Conservation (phyloP, 2,113 vertebrate species). For the Centropristis striata region DNA sequence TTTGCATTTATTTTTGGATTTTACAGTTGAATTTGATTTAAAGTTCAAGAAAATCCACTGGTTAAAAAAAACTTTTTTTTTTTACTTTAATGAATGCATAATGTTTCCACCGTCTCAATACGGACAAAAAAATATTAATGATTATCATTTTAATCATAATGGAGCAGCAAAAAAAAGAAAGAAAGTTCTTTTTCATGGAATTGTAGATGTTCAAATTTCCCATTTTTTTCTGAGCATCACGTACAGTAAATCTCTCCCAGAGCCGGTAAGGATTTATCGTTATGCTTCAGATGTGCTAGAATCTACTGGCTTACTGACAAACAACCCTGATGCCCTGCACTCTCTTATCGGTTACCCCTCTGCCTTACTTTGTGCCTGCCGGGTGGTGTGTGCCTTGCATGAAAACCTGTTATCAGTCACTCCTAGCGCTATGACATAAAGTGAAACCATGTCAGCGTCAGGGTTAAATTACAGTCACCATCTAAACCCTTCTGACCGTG, state of each 20-base stretch:
- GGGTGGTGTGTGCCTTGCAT: slow-evolving; percentile 36
- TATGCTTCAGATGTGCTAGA: not conserved
- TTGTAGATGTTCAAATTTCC: not conserved
- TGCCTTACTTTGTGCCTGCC: slow-evolving; percentile 10
- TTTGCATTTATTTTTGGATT: too few species aligned
- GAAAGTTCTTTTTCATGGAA: too few species aligned
- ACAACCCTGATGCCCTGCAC: slow-evolving; percentile 15
- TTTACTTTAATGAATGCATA: too few species aligned
- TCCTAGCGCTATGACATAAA: slow-evolving; percentile 7
- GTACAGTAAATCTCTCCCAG: not conserved
- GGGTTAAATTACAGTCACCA: slow-evolving; percentile 62
- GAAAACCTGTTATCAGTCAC: slow-evolving; percentile 41
- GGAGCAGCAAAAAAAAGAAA: too few species aligned
- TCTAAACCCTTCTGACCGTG: slow-evolving; percentile 43
- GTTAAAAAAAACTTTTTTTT: too few species aligned
- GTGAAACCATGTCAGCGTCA: slow-evolving; percentile 24
- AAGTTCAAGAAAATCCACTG: too few species aligned
- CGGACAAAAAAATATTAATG: too few species aligned
- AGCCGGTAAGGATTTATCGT: not conserved
- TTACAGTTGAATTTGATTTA: too few species aligned
- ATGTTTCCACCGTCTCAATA: too few species aligned
- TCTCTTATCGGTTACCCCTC: slow-evolving; percentile 35
- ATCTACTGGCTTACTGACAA: slow-evolving; percentile 14
- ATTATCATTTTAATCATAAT: too few species aligned
- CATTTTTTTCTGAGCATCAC: not conserved